Conservation (phyloP, 2,888 invertebrate genomes). For the Sarcophaga caerulescens region DNA sequence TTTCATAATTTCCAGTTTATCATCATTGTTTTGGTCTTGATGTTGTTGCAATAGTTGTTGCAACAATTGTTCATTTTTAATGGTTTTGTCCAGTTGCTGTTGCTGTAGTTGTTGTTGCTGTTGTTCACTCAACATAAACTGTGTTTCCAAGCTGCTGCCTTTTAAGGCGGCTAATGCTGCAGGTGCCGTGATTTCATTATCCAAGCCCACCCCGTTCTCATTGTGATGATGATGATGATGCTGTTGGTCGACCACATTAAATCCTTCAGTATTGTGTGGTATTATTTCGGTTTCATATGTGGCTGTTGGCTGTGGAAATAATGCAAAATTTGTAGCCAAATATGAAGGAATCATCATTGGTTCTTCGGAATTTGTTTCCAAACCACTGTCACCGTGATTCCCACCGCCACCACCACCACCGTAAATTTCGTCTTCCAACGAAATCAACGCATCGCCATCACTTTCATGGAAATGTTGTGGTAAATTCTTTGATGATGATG, state of each 20-base stretch:
- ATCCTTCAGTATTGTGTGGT: slow-evolving; percentile 54
- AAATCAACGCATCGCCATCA: slow-evolving; percentile 51
- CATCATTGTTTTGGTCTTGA: slow-evolving; percentile 27
- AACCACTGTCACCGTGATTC: slow-evolving; percentile 14
- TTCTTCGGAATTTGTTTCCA: slow-evolving; percentile 43
- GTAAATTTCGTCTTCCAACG: slow-evolving; percentile 47
- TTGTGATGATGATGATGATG: background rate
- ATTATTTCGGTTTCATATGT: slow-evolving; percentile 64
- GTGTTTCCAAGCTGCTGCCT: slow-evolving; percentile 24
- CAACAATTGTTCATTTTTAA: slow-evolving; percentile 65
- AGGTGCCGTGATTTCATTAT: slow-evolving; percentile 56
- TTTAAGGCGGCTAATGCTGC: slow-evolving; percentile 13
- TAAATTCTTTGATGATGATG: slow-evolving; percentile 44
- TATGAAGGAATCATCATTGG: slow-evolving; percentile 51
- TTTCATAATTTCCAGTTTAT: slow-evolving; percentile 59
- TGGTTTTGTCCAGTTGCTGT: slow-evolving; percentile 27
- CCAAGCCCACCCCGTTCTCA: slow-evolving; percentile 34
- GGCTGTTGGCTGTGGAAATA: slow-evolving; percentile 59
- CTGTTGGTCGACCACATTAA: slow-evolving; percentile 41
- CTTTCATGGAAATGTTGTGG: slow-evolving; percentile 54
- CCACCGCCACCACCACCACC: slow-evolving; percentile 21
- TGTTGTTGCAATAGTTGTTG: slow-evolving; percentile 55
- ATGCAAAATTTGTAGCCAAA: slow-evolving; percentile 58
- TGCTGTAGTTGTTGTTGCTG: slow-evolving; percentile 25
- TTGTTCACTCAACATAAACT: slow-evolving; percentile 18